A percentile compares a stretch with the other conserved stretches of the same genome.
Evolutionary conservation across 2,113 vertebrate genomes (phyloP).

Genomic region (Pogonocichla stellata): DNA sequence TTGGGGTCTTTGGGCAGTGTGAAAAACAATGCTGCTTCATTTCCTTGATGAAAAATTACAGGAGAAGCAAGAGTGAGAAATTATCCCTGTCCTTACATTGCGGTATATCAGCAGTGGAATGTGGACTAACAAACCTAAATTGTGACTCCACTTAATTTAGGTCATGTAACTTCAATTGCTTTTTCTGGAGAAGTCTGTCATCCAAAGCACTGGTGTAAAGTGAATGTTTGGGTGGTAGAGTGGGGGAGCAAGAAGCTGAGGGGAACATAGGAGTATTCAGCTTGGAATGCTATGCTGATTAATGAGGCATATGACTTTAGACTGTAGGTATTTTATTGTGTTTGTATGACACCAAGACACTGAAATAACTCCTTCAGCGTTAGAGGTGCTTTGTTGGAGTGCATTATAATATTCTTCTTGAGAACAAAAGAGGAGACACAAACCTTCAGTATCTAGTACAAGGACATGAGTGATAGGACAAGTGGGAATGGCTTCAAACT

Average conservation of each 20-base stretch:
- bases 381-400: not conserved
- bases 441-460: not conserved
- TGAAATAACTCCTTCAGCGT: not conserved
- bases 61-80: slow-evolving; percentile 20
- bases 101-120: not conserved
- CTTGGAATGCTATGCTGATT: not conserved
- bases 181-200: not conserved
- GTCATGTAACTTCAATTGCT: not conserved
- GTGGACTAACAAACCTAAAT: not conserved
- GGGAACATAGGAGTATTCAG: not conserved
- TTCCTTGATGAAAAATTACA: not conserved
- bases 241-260: not conserved
- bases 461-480: too few species aligned
- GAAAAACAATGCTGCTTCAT: not conserved
- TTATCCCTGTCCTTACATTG: not conserved
- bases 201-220: not conserved
- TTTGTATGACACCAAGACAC: not conserved
- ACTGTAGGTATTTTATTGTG: not conserved
- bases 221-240: not conserved
- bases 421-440: not conserved
- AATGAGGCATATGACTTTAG: not conserved
- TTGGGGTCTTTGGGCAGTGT: not conserved
- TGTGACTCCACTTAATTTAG: not conserved
- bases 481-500: not conserved
- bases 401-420: not conserved